Evolutionary conservation across 2,113 vertebrate genomes (phyloP), one percentile per base, ranked within the genome.

Genomic region (Struthio camelus): DNA sequence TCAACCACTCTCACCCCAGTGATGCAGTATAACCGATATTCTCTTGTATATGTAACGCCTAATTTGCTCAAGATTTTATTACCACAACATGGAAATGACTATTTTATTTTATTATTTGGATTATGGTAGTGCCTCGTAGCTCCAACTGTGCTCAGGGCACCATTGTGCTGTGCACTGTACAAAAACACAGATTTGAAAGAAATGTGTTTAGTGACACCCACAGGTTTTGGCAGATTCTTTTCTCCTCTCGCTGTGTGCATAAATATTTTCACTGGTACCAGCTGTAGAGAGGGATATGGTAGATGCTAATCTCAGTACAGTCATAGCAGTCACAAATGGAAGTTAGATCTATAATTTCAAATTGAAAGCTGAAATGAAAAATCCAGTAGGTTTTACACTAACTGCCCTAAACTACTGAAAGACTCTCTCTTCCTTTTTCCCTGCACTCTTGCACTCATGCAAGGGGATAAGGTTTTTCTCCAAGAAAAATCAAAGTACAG

Each of bases 181-280:
- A 92, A 96, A 90, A 32, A 3, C 72, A 93, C 20, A 85, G 92
- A 91, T 80, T 91, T 94, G 71, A 95, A 96, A 78, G 75, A 96
- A 97, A 90, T 90, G 87, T 85, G 95, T 97, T 95, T 94, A 94
- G 96, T 97, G 91, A 94, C 92, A 96, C 84, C 89, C 95, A 95
- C 91, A 95, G 87, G 91, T 94, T 94, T 97, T 95, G 96, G 95
- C 94, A 96, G 94, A 94, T 94, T 95, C 93, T 92, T 93, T 96
- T 93, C 81, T 94, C 70, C 50, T 91, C 81, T 94, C 75, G 83
- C 81, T 97, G 81, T 94, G 84, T 95, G 89, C 91, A 97, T 96
- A 97, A 97, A 97, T 97, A 93, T 97, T 96, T 97, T 96, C 91
- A 94, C 91, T 95, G 91, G 95, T 97, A 96, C 89, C 97, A 96